Evolutionary conservation across 2,888 invertebrate species (phyloP), one percentile per base, ranked within the genome.

Genomic region (Cerastoderma edule): DNA sequence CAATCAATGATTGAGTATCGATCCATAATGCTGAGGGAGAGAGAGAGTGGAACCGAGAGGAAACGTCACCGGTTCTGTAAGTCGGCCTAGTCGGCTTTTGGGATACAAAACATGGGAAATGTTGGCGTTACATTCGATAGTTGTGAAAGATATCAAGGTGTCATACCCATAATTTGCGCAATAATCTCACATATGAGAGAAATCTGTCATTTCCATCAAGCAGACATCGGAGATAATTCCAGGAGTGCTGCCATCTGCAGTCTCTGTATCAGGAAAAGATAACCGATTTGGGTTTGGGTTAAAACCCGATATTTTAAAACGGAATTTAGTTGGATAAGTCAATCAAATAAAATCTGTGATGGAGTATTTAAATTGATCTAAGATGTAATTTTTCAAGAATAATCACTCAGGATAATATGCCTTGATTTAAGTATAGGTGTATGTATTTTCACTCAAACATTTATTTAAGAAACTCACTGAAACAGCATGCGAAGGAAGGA

Each of bases 211-310:
- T 69, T 72, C 67, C 35, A 63, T 56, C 50, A 54, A 73, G 72
- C 75, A 75, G 79, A 79, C 75, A 79, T 79, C 79, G 65, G 64
- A 57, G 65, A 69, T 75, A 71, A 78, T 78, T 78, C 68, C 56
- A 24, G 63, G 63, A 69, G 77, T 75, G 75, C 80, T 80, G 80
- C 80, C 80, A 77, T 77, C 80, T 80, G 71, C 80, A 68, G 77
- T 72, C 65, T 77, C 77, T 65, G 80, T 69, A 78, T 48, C 78
- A 67, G 75, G 60, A 69, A 65, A 53, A 57, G 66, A 65, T 57
- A 78, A 78, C 22, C 2, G 19, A 53, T 54, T 44, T 54, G 19
- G 67, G 56, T 56, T 1, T 48, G 48, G 48, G 5, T 30, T 46
- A 65, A 65, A 65, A 0, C 32, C n/a, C n/a, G 19, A 16, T 46